Evolutionary conservation across 2,797 vertebrate species (phyloP), one percentile per base, ranked within the genome.

Genomic region (Periophthalmus magnuspinnatus): DNA sequence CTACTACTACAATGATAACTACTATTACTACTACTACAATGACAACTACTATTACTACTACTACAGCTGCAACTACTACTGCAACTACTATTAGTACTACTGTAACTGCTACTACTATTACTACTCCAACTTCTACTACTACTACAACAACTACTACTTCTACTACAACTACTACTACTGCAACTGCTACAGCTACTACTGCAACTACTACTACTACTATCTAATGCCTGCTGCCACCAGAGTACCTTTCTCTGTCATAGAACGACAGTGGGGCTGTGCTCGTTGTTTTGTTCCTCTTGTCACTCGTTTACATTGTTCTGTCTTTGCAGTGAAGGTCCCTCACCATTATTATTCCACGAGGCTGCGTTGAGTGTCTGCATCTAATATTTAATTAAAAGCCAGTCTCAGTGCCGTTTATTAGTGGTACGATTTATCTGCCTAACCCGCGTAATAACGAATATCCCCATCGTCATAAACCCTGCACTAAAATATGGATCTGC

Each of bases 311-410:
- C 54, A 32, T 72, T 75, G 70, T 57, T 63, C 28, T 64, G 55
- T 77, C 68, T 14, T 16, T 21, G 32, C 32, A 22, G 17, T 38
- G 36, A 32, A 32, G 73, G n/a, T 8, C 7, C 57, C 19, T 59
- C 33, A 75, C 47, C 57, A 41, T 65, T 59, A 72, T 71, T 71
- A 79, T 73, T 76, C 76, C 8, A 74, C 63, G 58, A 57, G 21
- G 73, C 57, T 68, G 60, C 61, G n/a, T 66, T 75, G 76, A 83
- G 62, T 24, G 41, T 41, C 63, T 65, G 63, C 68, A 70, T 69
- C 70, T 81, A 78, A 76, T 83, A 81, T 79, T 86, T 81, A 77
- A 84, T 88, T 79, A 82, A 79, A 79, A 68, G 81, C 65, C 78
- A 59, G 68, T 45, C 67, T 71, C 60, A 68, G 71, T 75, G 74